Evolutionary conservation across 2,113 vertebrate species (phyloP).

Genomic region (Phalacrocorax pelagicus): DNA sequence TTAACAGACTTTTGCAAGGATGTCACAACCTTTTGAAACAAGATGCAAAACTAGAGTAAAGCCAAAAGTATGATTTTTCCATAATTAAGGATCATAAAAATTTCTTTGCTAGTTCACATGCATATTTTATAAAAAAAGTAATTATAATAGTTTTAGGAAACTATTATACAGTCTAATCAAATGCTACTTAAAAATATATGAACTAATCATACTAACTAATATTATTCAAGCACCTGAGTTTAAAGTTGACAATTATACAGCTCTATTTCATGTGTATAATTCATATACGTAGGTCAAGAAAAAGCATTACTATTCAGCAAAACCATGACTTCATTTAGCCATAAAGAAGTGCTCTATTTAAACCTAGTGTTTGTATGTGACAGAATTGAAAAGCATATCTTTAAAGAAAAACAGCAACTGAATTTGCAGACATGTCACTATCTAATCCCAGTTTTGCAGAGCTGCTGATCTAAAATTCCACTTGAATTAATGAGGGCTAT

Average conservation of each 20-base stretch:
- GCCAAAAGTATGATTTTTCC: not conserved
- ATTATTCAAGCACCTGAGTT: not conserved
- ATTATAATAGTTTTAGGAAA: not conserved
- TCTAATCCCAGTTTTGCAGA: not conserved
- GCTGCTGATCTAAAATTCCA: slow-evolving; percentile 2
- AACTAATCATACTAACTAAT: not conserved
- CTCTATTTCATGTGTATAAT: not conserved
- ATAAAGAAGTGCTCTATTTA: not conserved
- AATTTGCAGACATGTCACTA: not conserved
- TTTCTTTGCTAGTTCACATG: not conserved
- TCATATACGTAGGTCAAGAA: not conserved
- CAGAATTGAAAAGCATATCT: not conserved
- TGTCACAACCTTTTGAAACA: not conserved
- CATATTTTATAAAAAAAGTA: not conserved
- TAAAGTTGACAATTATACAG: not conserved
- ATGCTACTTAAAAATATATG: not conserved
- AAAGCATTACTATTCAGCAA: not conserved
- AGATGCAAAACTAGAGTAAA: not conserved
- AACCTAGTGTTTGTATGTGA: not conserved
- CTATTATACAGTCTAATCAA: not conserved
- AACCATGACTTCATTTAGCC: not conserved
- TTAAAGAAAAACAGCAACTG: slow-evolving; percentile 6
- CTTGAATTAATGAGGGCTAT: slow-evolving; percentile 9
- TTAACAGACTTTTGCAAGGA: not conserved
- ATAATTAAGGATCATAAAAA: not conserved